A percentile compares a stretch with the other conserved stretches of the same genome.
Evolutionary conservation across 2,888 invertebrate species (phyloP).

Genomic region (Boloria selene): DNA sequence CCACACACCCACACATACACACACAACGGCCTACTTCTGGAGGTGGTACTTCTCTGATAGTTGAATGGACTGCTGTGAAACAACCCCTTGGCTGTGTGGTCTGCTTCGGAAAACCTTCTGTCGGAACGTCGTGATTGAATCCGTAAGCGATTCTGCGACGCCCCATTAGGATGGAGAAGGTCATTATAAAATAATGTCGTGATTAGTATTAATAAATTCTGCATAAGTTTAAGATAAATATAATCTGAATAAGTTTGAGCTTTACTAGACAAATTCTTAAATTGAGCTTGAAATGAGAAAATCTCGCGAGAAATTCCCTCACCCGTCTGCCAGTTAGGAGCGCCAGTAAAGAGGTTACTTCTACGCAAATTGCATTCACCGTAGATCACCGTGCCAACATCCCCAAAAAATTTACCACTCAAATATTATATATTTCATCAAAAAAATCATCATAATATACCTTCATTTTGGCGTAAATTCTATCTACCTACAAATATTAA

Average conservation of each 20-base stretch:
- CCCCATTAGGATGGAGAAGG: too few relatives aligned
- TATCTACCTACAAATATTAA: too few relatives aligned
- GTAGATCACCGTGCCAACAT: slow-evolving; percentile 52
- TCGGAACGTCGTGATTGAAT: too few relatives aligned
- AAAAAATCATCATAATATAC: not conserved
- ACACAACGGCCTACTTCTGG: too few relatives aligned
- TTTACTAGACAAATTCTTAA: slow-evolving; percentile 55
- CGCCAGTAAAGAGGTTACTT: slow-evolving; percentile 65
- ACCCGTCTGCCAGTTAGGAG: slow-evolving; percentile 47
- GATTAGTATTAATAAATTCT: slow-evolving; percentile 14
- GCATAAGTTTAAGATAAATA: slow-evolving; percentile 20
- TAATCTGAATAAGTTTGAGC: slow-evolving; percentile 29
- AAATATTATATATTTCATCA: slow-evolving; percentile 15
- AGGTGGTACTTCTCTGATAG: too few relatives aligned
- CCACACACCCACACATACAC: too few relatives aligned
- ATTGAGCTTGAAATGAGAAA: slow-evolving; percentile 75
- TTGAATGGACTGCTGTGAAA: too few relatives aligned
- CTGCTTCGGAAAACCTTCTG: too few relatives aligned
- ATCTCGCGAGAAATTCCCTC: slow-evolving; percentile 59
- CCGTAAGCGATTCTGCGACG: too few relatives aligned
- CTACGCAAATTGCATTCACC: slow-evolving; percentile 71
- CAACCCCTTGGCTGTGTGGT: too few relatives aligned
- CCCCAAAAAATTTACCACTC: slow-evolving; percentile 50
- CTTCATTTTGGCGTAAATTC: too few relatives aligned
- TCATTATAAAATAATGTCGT: not conserved